These are phyloP conservation scores for Neuroscelio doddi DNA, from an alignment of 2,888 invertebrate genomes.

Conservation along the genomic window DNA sequence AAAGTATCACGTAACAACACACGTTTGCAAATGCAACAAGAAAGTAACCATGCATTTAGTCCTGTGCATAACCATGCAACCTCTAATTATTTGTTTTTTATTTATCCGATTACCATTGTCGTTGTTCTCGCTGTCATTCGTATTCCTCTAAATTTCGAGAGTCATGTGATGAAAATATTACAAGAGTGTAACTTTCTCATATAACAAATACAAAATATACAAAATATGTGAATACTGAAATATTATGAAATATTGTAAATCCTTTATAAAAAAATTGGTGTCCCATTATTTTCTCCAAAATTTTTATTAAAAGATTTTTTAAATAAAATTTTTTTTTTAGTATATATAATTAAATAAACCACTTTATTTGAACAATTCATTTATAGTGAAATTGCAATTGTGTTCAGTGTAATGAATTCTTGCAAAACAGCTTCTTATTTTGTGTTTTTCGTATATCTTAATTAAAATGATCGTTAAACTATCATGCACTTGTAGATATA, in stretches of 20 bases:
- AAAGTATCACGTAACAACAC: background rate
- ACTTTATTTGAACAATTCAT: conserved; percentile 1
- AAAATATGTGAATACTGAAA: background rate
- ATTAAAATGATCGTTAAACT: background rate
- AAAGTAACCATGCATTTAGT: conserved; percentile 28
- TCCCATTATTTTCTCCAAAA: too few species aligned
- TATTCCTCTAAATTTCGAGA: conserved; percentile 57
- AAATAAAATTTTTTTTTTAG: too few species aligned
- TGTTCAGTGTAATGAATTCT: background rate
- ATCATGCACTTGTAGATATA: conserved; percentile 8
- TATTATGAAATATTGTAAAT: background rate
- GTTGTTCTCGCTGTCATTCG: conserved; percentile 62
- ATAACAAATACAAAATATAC: conserved; percentile 2
- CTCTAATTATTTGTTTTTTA: conserved; percentile 56
- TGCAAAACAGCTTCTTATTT: too few species aligned
- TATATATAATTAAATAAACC: too few species aligned
- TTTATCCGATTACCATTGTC: conserved; percentile 61
- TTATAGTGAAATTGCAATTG: conserved; percentile 18
- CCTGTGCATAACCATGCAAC: conserved; percentile 51
- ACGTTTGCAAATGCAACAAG: conserved; percentile 23
- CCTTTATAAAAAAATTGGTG: too few species aligned
- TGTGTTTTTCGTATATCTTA: too few species aligned
- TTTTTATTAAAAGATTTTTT: too few species aligned
- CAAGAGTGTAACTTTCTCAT: conserved; percentile 33
- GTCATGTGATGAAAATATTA: conserved; percentile 55